Conservation (phyloP, 2,888 invertebrate genomes). For the Rhimphoctona megacephalus region DNA sequence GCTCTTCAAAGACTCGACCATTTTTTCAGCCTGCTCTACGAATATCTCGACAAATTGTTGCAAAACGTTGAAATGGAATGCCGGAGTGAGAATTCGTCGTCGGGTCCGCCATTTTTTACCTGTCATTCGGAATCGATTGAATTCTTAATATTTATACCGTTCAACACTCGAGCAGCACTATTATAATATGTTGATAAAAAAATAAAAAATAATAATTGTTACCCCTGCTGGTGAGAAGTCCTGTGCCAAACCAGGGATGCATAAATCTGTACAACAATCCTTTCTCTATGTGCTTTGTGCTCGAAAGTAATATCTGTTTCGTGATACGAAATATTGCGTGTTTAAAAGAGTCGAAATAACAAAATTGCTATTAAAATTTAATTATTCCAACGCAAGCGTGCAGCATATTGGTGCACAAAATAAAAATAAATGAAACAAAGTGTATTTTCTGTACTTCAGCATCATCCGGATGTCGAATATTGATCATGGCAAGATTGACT, state of each 20-base stretch:
- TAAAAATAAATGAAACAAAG: neutral
- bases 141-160: neutral
- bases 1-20: conserved; percentile 76
- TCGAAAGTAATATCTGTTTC: conserved; percentile 74
- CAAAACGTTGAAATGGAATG: conserved; percentile 88
- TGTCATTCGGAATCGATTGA: conserved; percentile 60
- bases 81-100: conserved; percentile 87
- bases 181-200: neutral
- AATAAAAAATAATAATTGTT: conserved; percentile 28
- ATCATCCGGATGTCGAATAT: conserved; percentile 71
- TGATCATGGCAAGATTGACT: conserved; percentile 59
- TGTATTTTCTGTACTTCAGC: conserved; percentile 62
- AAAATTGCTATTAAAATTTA: neutral
- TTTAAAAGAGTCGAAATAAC: neutral
- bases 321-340: neutral
- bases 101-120: conserved; percentile 87
- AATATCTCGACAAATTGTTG: conserved; percentile 82
- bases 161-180: neutral
- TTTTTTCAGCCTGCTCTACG: conserved; percentile 83
- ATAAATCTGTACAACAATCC: conserved; percentile 81
- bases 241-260: conserved; percentile 82
- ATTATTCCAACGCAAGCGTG: neutral
- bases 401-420: neutral
- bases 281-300: conserved; percentile 80
- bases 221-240: conserved; percentile 80